Conservation (phyloP, 1,140 invertebrate species). For the Cotesia glomerata region DNA sequence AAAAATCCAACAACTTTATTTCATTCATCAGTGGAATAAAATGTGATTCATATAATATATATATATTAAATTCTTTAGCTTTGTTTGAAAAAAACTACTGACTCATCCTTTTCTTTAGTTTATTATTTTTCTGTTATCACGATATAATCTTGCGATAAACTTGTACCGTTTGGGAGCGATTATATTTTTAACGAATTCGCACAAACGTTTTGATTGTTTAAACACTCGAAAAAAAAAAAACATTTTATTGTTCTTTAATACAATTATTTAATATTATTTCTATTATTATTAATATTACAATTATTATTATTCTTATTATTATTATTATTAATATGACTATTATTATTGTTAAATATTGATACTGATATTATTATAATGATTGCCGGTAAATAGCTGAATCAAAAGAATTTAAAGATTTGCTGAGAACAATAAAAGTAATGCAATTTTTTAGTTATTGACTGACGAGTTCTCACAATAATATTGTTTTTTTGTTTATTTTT, state of each 20-base stretch:
- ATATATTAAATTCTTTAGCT: neutral
- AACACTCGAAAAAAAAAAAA: neutral
- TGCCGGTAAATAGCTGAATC: too few species aligned
- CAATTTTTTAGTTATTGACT: too few species aligned
- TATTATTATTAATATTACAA: too few species aligned
- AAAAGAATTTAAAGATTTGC: too few species aligned
- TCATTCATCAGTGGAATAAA: neutral
- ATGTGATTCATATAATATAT: neutral
- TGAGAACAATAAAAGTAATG: too few species aligned
- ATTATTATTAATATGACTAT: too few species aligned
- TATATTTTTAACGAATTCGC: slow-evolving; percentile 17
- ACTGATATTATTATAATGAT: too few species aligned
- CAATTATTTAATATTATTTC: neutral
- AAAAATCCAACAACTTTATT: neutral
- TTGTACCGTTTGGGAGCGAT: neutral
- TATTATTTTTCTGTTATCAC: too few species aligned
- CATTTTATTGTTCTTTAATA: neutral
- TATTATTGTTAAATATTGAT: too few species aligned
- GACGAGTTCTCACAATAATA: too few species aligned
- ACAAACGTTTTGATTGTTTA: neutral
- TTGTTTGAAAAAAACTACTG: neutral
- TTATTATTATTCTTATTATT: too few species aligned
- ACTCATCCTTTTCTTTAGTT: neutral
- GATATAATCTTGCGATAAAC: neutral
- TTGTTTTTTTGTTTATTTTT: too few species aligned